Conservation (phyloP, 2,113 vertebrate genomes). For the Ivindomyrus marchei region DNA sequence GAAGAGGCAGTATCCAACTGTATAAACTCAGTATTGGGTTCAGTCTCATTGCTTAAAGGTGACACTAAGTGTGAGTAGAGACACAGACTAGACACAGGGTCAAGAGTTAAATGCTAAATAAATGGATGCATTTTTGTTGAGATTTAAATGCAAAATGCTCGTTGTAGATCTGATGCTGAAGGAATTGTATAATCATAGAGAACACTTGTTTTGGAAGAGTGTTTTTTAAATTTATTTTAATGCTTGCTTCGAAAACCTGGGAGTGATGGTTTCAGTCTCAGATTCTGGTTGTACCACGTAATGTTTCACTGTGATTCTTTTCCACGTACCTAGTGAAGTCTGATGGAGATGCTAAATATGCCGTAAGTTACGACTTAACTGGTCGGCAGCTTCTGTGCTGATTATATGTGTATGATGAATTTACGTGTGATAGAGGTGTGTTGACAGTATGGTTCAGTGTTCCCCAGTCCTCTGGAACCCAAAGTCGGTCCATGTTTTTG, state of each 20-base stretch:
- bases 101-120: background rate
- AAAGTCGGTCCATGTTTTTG: background rate
- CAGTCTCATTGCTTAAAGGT: background rate
- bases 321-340: background rate
- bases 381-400: background rate
- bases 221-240: background rate
- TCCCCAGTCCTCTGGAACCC: background rate
- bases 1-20: background rate
- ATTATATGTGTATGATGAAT: background rate
- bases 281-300: background rate
- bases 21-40: background rate
- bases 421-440: background rate
- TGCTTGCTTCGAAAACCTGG: background rate
- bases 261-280: background rate
- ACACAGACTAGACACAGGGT: background rate
- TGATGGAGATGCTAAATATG: background rate
- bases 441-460: background rate
- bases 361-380: background rate
- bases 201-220: background rate
- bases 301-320: background rate
- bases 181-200: background rate
- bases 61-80: background rate
- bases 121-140: background rate
- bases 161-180: background rate
- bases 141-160: background rate